Conservation (phyloP, 2,113 vertebrate genomes). For the Antechinus flavipes region DNA sequence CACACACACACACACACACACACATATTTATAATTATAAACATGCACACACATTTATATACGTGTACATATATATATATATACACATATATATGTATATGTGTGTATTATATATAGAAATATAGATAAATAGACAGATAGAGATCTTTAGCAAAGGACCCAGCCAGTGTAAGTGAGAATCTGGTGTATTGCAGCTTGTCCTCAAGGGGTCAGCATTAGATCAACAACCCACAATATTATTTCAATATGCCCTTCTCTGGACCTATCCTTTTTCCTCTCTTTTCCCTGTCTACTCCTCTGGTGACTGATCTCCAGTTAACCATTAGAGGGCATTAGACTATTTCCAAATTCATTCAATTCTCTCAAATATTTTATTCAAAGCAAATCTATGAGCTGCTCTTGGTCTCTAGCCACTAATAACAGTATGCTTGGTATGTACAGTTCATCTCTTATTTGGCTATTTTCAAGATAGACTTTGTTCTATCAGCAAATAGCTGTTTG, state of each 20-base stretch:
- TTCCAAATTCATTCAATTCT: neutral
- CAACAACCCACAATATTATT: neutral
- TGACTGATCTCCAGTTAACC: neutral
- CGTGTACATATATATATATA: too few species aligned
- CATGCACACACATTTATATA: too few species aligned
- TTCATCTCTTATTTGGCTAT: neutral
- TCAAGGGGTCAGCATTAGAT: neutral
- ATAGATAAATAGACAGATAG: too few species aligned
- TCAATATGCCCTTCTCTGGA: neutral
- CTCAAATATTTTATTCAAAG: neutral
- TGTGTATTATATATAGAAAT: too few species aligned
- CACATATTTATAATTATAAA: too few species aligned
- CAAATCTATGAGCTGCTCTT: neutral
- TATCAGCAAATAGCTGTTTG: neutral
- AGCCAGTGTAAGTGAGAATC: neutral
- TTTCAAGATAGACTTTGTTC: neutral
- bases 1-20: too few species aligned
- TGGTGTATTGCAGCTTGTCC: neutral
- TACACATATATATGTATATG: too few species aligned
- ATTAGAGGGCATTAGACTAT: neutral
- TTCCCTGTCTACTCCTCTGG: neutral
- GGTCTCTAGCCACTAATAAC: neutral
- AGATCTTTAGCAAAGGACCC: neutral
- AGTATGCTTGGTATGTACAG: neutral
- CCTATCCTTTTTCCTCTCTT: neutral